These are phyloP conservation scores for Thryonomys swinderianus DNA, from an alignment of 2,113 vertebrate genomes.

Conservation along the genomic window DNA sequence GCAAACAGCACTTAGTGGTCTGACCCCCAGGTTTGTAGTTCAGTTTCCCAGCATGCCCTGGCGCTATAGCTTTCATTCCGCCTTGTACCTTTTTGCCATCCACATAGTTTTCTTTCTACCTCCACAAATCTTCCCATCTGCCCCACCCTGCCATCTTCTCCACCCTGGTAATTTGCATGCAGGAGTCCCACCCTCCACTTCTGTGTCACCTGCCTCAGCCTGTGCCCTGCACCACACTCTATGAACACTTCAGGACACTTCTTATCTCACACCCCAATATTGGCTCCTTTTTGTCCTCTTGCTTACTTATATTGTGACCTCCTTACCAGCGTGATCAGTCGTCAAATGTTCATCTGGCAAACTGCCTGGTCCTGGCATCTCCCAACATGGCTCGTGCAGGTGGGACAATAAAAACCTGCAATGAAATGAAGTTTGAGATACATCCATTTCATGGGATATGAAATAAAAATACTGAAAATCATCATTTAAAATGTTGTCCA, in stretches of 20 bases:
- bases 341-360: constrained; percentile 54
- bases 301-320: not conserved
- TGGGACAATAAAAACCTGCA: constrained; percentile 41
- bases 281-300: constrained; percentile 12
- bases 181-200: not conserved
- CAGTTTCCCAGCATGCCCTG: not conserved
- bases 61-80: not conserved
- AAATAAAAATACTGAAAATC: constrained; percentile 47
- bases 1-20: not conserved
- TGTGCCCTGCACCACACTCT: not conserved
- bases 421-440: constrained; percentile 37
- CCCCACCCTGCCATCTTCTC: not conserved
- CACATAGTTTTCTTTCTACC: not conserved
- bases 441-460: not conserved
- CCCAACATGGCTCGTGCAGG: constrained; percentile 28
- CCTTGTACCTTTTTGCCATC: not conserved
- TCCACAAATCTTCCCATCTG: not conserved
- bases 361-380: not conserved
- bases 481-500: constrained; percentile 38
- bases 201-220: not conserved
- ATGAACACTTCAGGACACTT: not conserved
- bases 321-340: constrained; percentile 11
- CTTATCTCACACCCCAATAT: not conserved
- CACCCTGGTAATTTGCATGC: not conserved
- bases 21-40: not conserved